Conservation (phyloP, 92 coral and sea anemone species). For the Diadumene lineata region DNA sequence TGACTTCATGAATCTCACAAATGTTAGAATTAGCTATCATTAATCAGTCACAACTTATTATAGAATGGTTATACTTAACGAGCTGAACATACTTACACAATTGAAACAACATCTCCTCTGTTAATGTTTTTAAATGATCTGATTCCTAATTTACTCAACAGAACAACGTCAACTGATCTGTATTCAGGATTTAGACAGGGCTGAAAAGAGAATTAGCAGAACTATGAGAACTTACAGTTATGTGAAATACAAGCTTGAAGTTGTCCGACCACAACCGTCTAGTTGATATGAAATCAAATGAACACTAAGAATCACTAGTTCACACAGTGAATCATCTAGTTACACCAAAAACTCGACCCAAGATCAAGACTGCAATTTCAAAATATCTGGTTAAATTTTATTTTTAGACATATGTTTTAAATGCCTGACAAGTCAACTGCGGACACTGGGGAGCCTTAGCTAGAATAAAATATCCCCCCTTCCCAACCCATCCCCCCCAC, state of each 20-base stretch:
- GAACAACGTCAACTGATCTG: conserved; percentile 60
- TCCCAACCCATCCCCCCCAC: too few species aligned
- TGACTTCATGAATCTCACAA: background rate
- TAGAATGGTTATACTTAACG: background rate
- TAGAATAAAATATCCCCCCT: too few species aligned
- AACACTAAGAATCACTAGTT: too few species aligned
- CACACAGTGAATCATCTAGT: too few species aligned
- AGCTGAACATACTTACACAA: conserved; percentile 67
- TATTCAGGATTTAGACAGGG: conserved; percentile 84
- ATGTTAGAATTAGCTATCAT: background rate
- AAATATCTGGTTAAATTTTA: too few species aligned
- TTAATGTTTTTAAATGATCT: conserved; percentile 69
- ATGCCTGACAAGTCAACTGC: too few species aligned
- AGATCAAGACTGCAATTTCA: too few species aligned
- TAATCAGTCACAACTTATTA: background rate
- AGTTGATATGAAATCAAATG: too few species aligned
- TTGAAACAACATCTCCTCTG: conserved; percentile 93
- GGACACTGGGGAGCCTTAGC: too few species aligned
- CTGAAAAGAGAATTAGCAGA: conserved; percentile 32
- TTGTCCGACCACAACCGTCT: background rate
- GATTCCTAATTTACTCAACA: conserved; percentile 76
- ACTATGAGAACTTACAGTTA: too few species aligned
- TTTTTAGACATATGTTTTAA: too few species aligned
- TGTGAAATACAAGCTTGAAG: background rate
- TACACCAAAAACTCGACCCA: too few species aligned